These are phyloP conservation scores for Myrmecobius fasciatus DNA, from an alignment of 2,113 vertebrate species.

Conservation along the genomic window DNA sequence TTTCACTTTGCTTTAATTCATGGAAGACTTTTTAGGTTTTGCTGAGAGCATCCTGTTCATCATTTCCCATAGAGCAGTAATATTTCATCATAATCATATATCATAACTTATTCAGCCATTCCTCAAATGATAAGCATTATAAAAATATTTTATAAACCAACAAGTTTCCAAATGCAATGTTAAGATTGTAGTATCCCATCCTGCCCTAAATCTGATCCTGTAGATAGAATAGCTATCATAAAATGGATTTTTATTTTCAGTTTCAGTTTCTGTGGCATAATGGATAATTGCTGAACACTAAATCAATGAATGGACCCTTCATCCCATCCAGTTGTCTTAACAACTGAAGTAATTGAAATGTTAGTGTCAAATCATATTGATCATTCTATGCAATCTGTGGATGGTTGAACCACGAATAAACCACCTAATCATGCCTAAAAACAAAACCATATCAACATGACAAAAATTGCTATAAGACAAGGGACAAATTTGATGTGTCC, in stretches of 20 bases:
- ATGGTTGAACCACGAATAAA: conserved; percentile 66
- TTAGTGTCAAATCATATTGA: conserved; percentile 74
- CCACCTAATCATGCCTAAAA: conserved; percentile 36
- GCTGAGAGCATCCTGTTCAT: too few relatives aligned
- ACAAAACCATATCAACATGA: conserved; percentile 19
- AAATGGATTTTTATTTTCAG: conserved; percentile 68
- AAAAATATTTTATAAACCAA: not conserved
- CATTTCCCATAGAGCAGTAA: too few relatives aligned
- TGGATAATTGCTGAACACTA: conserved; percentile 69
- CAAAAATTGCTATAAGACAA: conserved; percentile 51
- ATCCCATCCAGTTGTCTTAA: conserved; percentile 75
- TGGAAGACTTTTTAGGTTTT: too few relatives aligned
- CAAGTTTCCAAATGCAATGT: not conserved
- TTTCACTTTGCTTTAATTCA: too few relatives aligned
- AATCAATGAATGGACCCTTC: conserved; percentile 72
- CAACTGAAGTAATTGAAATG: conserved; percentile 78
- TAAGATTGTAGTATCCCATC: not conserved
- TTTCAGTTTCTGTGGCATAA: conserved; percentile 63
- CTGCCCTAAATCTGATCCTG: not conserved
- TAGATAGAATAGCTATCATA: conserved; percentile 18
- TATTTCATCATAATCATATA: too few relatives aligned
- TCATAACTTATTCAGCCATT: too few relatives aligned
- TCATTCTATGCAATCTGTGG: conserved; percentile 70
- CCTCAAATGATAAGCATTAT: not conserved
- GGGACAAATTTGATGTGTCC: conserved; percentile 22